Base-by-base conservation (phyloP, 2,797 vertebrate species). In the Eulemur rubriventer region DNA sequence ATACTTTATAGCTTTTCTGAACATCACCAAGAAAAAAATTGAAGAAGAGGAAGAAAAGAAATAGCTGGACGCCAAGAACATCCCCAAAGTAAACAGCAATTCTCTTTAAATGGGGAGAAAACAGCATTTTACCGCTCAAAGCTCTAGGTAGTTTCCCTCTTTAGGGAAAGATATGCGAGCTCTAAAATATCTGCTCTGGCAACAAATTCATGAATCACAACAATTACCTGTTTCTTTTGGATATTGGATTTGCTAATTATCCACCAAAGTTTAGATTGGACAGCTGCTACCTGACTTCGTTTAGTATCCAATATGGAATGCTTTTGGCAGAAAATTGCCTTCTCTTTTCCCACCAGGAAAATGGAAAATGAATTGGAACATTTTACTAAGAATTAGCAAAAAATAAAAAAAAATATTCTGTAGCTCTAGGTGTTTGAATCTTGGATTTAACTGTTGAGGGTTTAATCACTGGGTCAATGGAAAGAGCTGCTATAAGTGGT, bases 191-290 rank as follows among this genome's bases (percentile, higher is more conserved):
- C 96, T 93, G 79, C 96, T 88, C 98, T 98, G 98, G 98, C 98
- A 98, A 97, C 96, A 85, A 67, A 98, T 97, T 91, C 97, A 98
- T 95, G 98, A 98, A 98, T 97, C 97, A 98, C 97, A 97, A 97
- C 97, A 98, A 98, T 96, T 98, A 98, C 98, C 98, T 98, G 80
- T 96, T 98, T 98, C 98, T 98, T 98, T 95, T 98, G 98, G 98
- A 98, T 97, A 98, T 55, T 97, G 96, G 91, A 96, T 97, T 95
- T 97, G 91, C 97, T 98, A 98, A 98, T 97, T 98, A 98, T 97
- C 96, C 97, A 97, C 87, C 69, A 43, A 98, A 98, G 97, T 98
- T 98, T 98, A 98, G 97, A 97, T 93, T 98, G 98, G 98, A 98
- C 98, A 98, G 98, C 98, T 98, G 98, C 97, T 98, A 97, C 98